These are phyloP conservation scores for Egretta garzetta DNA, from an alignment of 2,113 vertebrate species.

Conservation along the genomic window DNA sequence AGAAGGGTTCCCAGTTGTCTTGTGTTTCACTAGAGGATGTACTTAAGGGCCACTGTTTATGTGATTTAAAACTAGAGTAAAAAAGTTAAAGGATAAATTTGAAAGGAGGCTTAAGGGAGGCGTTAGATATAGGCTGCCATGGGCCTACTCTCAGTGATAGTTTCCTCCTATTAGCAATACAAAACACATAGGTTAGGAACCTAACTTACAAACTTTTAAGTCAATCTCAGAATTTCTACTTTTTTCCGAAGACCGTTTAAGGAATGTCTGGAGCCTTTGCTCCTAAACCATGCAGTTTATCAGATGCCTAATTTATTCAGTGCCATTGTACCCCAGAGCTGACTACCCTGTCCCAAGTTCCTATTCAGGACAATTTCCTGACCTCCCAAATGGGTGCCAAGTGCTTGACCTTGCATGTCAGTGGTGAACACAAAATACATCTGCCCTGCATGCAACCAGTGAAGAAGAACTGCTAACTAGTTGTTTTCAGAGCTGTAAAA, in stretches of 20 bases:
- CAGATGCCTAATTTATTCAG: neutral
- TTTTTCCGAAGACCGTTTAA: neutral
- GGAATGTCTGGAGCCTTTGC: neutral
- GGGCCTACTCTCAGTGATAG: neutral
- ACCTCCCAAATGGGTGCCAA: neutral
- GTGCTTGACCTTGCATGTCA: neutral
- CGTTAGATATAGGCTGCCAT: neutral
- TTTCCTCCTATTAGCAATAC: neutral
- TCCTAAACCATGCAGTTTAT: neutral
- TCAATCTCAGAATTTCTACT: neutral
- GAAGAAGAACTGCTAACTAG: neutral
- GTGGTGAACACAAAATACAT: neutral
- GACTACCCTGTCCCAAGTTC: neutral
- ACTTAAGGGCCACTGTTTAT: neutral
- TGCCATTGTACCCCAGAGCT: neutral
- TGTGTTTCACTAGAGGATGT: neutral
- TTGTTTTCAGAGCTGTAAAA: neutral
- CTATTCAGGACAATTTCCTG: neutral
- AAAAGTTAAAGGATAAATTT: neutral
- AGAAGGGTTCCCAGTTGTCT: conserved; percentile 16
- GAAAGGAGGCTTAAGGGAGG: neutral
- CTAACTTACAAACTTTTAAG: neutral
- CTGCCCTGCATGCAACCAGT: neutral
- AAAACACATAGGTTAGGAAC: neutral
- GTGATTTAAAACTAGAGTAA: neutral